Percentiles rank a stretch among this genome's conserved stretches.
Evolutionary conservation across 1,140 invertebrate genomes (phyloP).

Genomic region (Pantala flavescens): DNA sequence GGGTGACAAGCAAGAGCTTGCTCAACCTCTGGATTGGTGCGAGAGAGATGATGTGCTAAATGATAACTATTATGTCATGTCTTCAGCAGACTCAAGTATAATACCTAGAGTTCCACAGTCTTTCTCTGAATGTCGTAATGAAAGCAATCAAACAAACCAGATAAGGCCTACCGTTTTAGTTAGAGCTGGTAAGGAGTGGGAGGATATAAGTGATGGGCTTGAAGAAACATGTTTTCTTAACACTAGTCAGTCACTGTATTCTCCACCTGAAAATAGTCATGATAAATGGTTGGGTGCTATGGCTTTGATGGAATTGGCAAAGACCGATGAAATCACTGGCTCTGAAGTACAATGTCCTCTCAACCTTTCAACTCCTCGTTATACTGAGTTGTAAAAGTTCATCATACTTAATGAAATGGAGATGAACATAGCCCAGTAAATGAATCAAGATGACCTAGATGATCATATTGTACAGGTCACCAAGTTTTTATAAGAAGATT

Average conservation of each 20-base stretch:
- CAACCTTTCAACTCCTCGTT: slow-evolving; percentile 25
- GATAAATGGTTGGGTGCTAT: slow-evolving; percentile 51
- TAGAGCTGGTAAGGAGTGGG: slow-evolving; percentile 1
- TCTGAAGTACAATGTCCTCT: slow-evolving; percentile 23
- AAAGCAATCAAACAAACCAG: slow-evolving; percentile 7
- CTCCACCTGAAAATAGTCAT: slow-evolving; percentile 34
- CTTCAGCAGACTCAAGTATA: neutral
- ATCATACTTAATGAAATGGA: neutral
- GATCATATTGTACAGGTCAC: too few relatives aligned
- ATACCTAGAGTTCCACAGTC: neutral
- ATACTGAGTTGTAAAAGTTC: slow-evolving; percentile 23
- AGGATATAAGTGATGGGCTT: neutral
- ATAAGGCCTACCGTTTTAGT: slow-evolving; percentile 12
- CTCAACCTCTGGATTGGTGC: slow-evolving; percentile 33
- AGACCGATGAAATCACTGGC: slow-evolving; percentile 31
- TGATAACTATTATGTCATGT: neutral
- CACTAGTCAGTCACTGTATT: slow-evolving; percentile 13
- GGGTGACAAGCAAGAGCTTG: slow-evolving; percentile 37
- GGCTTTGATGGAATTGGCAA: slow-evolving; percentile 52
- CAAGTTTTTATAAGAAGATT: neutral
- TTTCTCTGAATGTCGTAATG: neutral
- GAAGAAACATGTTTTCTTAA: neutral
- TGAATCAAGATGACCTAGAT: too few relatives aligned
- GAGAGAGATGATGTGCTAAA: slow-evolving; percentile 13
- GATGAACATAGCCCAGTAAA: too few relatives aligned